phyloP scores from a whole-genome alignment of 2,888 invertebrate genomes.

The Lepidonotus clava region DNA sequence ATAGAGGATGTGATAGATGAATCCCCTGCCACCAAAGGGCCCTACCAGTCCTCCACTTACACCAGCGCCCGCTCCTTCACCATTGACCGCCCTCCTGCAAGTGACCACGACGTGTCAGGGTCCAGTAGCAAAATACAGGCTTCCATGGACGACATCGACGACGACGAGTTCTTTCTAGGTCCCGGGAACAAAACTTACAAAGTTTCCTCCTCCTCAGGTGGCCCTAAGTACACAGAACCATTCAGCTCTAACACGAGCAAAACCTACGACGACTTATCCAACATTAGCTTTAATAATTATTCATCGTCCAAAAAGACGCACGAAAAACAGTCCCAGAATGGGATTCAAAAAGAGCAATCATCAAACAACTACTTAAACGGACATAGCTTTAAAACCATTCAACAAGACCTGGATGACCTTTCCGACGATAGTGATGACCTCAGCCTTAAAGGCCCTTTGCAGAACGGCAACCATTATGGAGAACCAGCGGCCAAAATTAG shows the following conservation, averaged over 20 bases:
- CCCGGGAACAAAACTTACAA: slow-evolving; percentile 38
- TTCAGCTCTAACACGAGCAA: neutral
- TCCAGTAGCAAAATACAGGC: neutral
- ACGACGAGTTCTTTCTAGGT: slow-evolving; percentile 45
- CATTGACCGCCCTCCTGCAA: neutral
- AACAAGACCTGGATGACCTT: slow-evolving; percentile 12
- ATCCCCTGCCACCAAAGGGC: slow-evolving; percentile 21
- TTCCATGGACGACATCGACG: slow-evolving; percentile 25
- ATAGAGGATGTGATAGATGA: slow-evolving; percentile 50
- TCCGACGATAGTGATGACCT: neutral
- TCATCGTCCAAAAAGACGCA: neutral
- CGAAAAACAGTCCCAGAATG: too few species aligned
- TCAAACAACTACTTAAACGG: neutral
- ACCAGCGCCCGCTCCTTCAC: neutral
- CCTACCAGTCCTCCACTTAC: slow-evolving; percentile 11
- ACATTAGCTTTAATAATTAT: neutral
- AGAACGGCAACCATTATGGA: neutral
- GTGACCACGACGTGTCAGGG: neutral
- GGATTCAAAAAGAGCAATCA: neutral
- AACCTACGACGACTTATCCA: slow-evolving; percentile 14
- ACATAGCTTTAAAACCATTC: neutral
- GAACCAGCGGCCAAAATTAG: neutral
- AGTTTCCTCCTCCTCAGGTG: neutral
- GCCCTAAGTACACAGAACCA: neutral
- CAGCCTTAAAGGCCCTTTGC: neutral